Conservation (phyloP, 2,797 vertebrate species). For the Microctenopoma lineatum region DNA sequence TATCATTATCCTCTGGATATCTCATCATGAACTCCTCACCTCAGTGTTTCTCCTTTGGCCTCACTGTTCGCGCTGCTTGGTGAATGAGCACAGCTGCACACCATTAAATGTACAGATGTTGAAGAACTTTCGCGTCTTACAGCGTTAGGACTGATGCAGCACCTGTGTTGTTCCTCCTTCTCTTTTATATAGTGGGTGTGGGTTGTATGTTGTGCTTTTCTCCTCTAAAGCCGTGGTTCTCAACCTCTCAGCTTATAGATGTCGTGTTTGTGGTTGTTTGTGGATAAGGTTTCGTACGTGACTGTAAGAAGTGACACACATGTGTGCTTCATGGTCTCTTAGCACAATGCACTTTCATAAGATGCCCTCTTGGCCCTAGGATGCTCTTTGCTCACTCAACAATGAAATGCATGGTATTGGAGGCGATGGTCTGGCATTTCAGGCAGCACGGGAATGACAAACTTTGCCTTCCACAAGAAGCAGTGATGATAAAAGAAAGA, state of each 20-base stretch:
- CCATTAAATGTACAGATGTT: conserved; percentile 47
- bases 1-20: conserved; percentile 72
- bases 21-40: conserved; percentile 67
- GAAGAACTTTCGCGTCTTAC: conserved; percentile 18
- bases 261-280: neutral
- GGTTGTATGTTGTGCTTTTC: no score
- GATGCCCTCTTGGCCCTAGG: conserved; percentile 63
- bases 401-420: conserved; percentile 60
- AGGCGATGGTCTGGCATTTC: conserved; percentile 57
- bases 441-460: conserved; percentile 49
- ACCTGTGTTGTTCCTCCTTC: neutral
- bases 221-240: no score
- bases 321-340: conserved; percentile 40
- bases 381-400: conserved; percentile 77
- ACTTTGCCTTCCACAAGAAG: conserved; percentile 41
- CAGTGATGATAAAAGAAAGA: conserved; percentile 51
- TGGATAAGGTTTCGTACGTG: conserved; percentile 10
- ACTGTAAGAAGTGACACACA: conserved; percentile 20
- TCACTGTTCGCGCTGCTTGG: conserved; percentile 22
- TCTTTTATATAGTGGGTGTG: neutral
- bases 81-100: conserved; percentile 44
- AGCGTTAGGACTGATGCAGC: neutral
- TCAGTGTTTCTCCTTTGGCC: conserved; percentile 41
- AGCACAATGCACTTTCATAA: conserved; percentile 65
- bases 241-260: neutral